phyloP scores from a whole-genome alignment of 1,140 invertebrate species.

The Pseudomyrmex dendroicus region DNA sequence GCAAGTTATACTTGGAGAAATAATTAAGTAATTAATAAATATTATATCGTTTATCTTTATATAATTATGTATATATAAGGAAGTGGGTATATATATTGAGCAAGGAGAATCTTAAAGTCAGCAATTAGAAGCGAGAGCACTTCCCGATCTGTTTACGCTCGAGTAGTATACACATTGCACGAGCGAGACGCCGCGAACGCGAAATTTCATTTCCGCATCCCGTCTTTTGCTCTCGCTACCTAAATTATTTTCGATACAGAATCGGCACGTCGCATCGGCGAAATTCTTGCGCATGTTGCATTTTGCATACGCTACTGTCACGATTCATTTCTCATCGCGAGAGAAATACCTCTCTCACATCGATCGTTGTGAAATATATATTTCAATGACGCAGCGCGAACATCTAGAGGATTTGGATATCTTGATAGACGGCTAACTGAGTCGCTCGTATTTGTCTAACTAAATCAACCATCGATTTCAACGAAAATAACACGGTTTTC shows the following conservation, averaged over 20 bases:
- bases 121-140: conserved; percentile 36
- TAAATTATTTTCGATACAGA: conserved; percentile 32
- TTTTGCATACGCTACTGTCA: conserved; percentile 34
- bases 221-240: neutral
- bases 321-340: conserved; percentile 30
- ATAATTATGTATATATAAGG: neutral
- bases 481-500: neutral
- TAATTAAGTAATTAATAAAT: conserved; percentile 15
- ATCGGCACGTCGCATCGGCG: conserved; percentile 35
- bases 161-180: conserved; percentile 25
- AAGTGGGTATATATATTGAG: neutral
- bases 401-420: neutral
- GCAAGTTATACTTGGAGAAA: neutral
- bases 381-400: neutral
- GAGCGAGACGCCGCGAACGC: neutral
- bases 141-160: conserved; percentile 1
- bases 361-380: conserved; percentile 1
- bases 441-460: neutral
- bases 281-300: conserved; percentile 52
- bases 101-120: conserved; percentile 38
- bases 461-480: neutral
- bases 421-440: neutral
- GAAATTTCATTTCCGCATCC: conserved; percentile 45
- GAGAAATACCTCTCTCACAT: neutral
- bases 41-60: neutral